phyloP scores from a whole-genome alignment of 2,797 vertebrate species.

The Melanotaenia maccullochi region DNA sequence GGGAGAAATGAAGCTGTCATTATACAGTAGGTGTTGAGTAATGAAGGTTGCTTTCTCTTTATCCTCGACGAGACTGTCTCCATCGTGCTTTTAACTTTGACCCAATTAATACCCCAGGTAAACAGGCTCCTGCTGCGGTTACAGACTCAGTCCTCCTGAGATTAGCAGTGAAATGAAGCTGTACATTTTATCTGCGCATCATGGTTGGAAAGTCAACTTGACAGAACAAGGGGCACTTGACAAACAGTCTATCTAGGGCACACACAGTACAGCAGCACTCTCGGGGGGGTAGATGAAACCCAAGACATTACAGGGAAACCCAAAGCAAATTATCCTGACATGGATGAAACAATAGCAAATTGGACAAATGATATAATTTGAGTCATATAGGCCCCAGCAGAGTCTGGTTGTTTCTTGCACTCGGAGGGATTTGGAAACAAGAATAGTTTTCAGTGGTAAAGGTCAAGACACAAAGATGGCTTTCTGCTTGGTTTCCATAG shows the following conservation, averaged over 20 bases:
- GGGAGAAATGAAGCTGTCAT: slow-evolving; percentile 84
- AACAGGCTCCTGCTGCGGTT: slow-evolving; percentile 73
- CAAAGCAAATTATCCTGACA: slow-evolving; percentile 89
- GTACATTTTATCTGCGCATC: slow-evolving; percentile 84
- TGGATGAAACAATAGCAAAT: slow-evolving; percentile 89
- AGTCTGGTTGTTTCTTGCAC: slow-evolving; percentile 77
- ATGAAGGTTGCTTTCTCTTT: slow-evolving; percentile 76
- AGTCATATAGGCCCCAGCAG: slow-evolving; percentile 84
- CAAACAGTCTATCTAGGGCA: slow-evolving; percentile 88
- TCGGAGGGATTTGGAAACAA: slow-evolving; percentile 84
- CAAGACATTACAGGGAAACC: slow-evolving; percentile 85
- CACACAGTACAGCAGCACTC: slow-evolving; percentile 78
- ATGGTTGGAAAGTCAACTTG: slow-evolving; percentile 84
- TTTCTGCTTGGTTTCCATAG: slow-evolving; percentile 56
- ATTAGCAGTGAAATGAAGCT: slow-evolving; percentile 79
- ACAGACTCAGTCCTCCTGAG: slow-evolving; percentile 71
- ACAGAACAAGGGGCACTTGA: slow-evolving; percentile 83
- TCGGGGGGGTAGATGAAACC: slow-evolving; percentile 79
- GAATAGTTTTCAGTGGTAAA: slow-evolving; percentile 85
- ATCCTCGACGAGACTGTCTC: slow-evolving; percentile 62
- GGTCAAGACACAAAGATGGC: slow-evolving; percentile 81
- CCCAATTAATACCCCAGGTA: slow-evolving; percentile 83
- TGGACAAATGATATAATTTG: slow-evolving; percentile 90
- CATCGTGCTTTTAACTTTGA: slow-evolving; percentile 69
- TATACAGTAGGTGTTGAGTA: slow-evolving; percentile 81